Evolutionary conservation across 2,797 vertebrate genomes (phyloP).

Genomic region (Neosilurus mollespiculum): DNA sequence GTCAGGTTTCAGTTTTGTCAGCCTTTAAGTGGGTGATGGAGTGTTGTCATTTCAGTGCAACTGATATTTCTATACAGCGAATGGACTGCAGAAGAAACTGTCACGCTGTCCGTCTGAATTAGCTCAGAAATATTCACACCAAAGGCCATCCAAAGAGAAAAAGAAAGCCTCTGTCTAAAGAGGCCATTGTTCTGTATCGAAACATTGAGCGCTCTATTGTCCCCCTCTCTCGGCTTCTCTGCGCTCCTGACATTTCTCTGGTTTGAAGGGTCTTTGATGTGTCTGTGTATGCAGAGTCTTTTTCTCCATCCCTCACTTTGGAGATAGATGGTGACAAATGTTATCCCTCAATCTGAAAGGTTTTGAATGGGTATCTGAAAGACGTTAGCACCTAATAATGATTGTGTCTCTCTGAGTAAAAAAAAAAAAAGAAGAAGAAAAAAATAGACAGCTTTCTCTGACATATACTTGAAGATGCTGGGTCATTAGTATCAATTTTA

Average conservation of each 20-base stretch:
- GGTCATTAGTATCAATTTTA: not conserved
- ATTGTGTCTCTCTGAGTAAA: constrained; percentile 29
- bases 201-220: constrained; percentile 74
- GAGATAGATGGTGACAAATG: constrained; percentile 48
- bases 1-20: not conserved
- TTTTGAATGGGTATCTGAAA: constrained; percentile 56
- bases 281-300: constrained; percentile 51
- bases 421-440: not conserved
- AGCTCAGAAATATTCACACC: constrained; percentile 68
- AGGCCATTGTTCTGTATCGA: constrained; percentile 75
- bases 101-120: constrained; percentile 56
- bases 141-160: constrained; percentile 72
- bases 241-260: constrained; percentile 73
- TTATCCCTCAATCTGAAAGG: constrained; percentile 52
- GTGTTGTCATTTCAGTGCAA: constrained; percentile 54
- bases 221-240: constrained; percentile 62
- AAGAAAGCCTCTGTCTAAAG: constrained; percentile 70
- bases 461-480: not conserved
- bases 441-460: not conserved
- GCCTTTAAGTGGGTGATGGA: constrained; percentile 22
- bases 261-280: constrained; percentile 58
- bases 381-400: constrained; percentile 3
- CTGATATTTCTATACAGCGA: constrained; percentile 61
- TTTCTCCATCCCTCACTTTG: constrained; percentile 34
- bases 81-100: constrained; percentile 56